Percentiles rank a stretch among this genome's conserved stretches.
phyloP scores from a whole-genome alignment of 2,888 invertebrate genomes.

The Tenthredo scrophulariae region DNA sequence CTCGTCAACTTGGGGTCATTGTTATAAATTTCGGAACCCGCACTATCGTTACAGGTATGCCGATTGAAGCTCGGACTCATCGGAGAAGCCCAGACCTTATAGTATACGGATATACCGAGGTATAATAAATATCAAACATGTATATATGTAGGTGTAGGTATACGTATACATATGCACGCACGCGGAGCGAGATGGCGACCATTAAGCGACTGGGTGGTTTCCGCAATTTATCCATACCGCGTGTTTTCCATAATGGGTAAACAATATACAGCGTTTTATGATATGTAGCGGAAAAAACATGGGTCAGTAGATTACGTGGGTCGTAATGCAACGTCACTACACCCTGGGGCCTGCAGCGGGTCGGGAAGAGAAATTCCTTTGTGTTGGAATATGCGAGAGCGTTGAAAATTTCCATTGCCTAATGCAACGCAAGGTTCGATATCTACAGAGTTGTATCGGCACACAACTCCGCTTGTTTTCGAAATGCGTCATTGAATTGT shows the following conservation, averaged over 20 bases:
- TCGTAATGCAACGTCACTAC: background rate
- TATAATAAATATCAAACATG: background rate
- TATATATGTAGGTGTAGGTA: background rate
- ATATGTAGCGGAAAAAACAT: background rate
- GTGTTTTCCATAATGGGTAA: background rate
- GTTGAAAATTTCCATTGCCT: background rate
- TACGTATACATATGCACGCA: background rate
- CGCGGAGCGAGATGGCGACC: background rate
- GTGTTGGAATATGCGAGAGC: background rate
- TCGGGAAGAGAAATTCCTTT: slow-evolving; percentile 20
- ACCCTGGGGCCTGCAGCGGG: background rate
- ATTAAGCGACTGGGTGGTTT: background rate
- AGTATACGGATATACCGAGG: background rate
- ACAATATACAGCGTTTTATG: background rate
- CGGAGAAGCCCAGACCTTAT: background rate
- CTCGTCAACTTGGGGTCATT: background rate
- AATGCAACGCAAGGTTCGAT: background rate
- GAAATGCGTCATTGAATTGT: background rate
- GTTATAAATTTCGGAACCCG: background rate
- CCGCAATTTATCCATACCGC: background rate
- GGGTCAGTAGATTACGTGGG: slow-evolving; percentile 3
- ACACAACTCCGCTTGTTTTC: background rate
- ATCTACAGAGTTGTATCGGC: background rate
- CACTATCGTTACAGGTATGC: background rate
- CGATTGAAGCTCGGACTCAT: background rate